A percentile compares a stretch with the other conserved stretches of the same genome.
Conservation (phyloP, 2,888 invertebrate genomes). For the Dynastes hyllus region DNA sequence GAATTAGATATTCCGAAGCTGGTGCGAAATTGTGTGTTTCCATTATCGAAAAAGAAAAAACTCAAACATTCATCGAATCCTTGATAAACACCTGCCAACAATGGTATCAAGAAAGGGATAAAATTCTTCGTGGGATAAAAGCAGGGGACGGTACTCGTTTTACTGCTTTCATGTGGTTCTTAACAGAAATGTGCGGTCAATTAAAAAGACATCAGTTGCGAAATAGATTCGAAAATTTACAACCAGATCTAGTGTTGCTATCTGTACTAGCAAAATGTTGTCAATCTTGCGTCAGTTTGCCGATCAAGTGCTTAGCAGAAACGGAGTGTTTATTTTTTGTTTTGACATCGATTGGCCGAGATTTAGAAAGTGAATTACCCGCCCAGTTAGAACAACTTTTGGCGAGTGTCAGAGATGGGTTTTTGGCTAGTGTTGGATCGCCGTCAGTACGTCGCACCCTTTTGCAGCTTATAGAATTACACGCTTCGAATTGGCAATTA, state of each 20-base stretch:
- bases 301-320: constrained; percentile 87
- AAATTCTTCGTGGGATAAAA: constrained; percentile 74
- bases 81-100: constrained; percentile 92
- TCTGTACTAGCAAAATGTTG: constrained; percentile 92
- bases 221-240: constrained; percentile 75
- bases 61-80: constrained; percentile 92
- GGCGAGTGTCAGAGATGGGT: constrained; percentile 87
- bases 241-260: constrained; percentile 84
- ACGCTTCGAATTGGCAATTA: constrained; percentile 93
- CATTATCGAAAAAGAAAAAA: constrained; percentile 90
- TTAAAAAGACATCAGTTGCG: constrained; percentile 80
- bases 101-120: constrained; percentile 86
- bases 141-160: constrained; percentile 80
- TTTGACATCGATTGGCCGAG: constrained; percentile 90
- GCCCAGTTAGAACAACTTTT: constrained; percentile 86
- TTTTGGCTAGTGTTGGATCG: constrained; percentile 82
- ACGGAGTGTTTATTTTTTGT: constrained; percentile 93
- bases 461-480: constrained; percentile 91
- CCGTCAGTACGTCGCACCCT: constrained; percentile 88
- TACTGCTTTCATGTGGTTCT: constrained; percentile 91
- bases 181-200: constrained; percentile 93
- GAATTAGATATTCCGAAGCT: constrained; percentile 83
- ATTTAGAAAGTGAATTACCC: constrained; percentile 88
- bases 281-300: constrained; percentile 88
- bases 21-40: constrained; percentile 90